Base-by-base conservation (phyloP, 2,888 invertebrate genomes). In the Chymomyza caudatula region DNA sequence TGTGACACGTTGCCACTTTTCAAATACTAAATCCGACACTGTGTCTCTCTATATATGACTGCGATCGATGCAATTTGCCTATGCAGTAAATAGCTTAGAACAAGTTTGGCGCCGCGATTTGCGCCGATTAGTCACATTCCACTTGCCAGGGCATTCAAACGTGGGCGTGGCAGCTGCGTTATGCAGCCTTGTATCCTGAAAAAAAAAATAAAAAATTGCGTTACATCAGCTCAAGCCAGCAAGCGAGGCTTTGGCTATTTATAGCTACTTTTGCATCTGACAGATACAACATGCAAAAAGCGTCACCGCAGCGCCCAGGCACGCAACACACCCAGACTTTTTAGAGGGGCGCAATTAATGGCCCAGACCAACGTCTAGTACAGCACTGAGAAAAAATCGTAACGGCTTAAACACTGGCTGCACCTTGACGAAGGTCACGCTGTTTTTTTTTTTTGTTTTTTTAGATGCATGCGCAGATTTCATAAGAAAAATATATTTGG, bases 121-220 rank as follows among this genome's bases (percentile, higher is more conserved):
- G 83, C 81, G 81, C 77, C 86, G 76, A 81, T 78, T 86, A 86
- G 82, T 82, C 82, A 77, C 82, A 83, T 83, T 83, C 82, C 86
- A 72, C 69, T 37, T 37, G 57, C 53, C 43, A 52, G 4, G 44
- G 60, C 69, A 51, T 8, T 8, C 29, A 37, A 37, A 37, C 29
- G 76, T 84, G 73, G 84, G 84, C 84, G 79, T 78, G 81, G 67
- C 69, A 37, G 52, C 59, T 63, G 72, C 22, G 60, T 5, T 19
- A 47, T 47, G 47, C 47, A 47, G 17, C 29, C 8, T 37, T 37
- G 29, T 37, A 37, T 37, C 29, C 29, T 37, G 29, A 11, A 37
- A 37, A 6, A 37, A 37, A 37, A 37, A 6, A 37, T 11, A 37
- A 37, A 37, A 37, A 37, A 37, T 37, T 37, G 29, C 29, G 29